Percentiles rank a stretch among this genome's conserved stretches.
phyloP scores from a whole-genome alignment of 2,888 invertebrate genomes.

The Cerastis leucographa region DNA sequence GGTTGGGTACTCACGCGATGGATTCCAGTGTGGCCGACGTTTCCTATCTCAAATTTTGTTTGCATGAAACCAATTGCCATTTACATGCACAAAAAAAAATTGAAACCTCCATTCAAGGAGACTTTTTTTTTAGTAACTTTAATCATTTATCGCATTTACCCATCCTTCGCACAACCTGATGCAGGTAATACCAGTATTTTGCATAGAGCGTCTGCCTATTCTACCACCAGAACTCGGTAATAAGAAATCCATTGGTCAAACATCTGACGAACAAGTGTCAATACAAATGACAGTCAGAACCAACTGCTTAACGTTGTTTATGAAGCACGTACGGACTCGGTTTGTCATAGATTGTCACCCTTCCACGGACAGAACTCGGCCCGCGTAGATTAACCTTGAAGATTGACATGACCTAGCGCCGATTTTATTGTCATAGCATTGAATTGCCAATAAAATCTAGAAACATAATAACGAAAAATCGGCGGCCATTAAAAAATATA shows the following conservation, averaged over 20 bases:
- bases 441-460: slow-evolving; percentile 11
- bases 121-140: too few species aligned
- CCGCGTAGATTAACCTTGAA: not conserved
- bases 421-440: not conserved
- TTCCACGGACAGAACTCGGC: not conserved
- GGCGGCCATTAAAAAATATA: slow-evolving; percentile 14
- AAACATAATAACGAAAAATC: slow-evolving; percentile 3
- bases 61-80: not conserved
- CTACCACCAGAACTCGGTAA: too few species aligned
- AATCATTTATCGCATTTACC: too few species aligned
- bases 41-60: not conserved
- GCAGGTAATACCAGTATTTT: too few species aligned
- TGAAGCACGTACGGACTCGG: not conserved
- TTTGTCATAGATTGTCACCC: not conserved
- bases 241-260: too few species aligned
- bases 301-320: not conserved
- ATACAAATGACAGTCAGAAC: too few species aligned
- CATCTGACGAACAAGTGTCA: too few species aligned
- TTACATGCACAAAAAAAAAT: too few species aligned
- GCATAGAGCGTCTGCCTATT: too few species aligned
- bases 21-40: not conserved
- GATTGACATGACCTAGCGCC: not conserved
- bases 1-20: slow-evolving; percentile 16
- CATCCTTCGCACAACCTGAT: too few species aligned
- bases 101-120: too few species aligned